Evolutionary conservation across 1,140 invertebrate species (phyloP).

Genomic region (Platorchestia sp.): DNA sequence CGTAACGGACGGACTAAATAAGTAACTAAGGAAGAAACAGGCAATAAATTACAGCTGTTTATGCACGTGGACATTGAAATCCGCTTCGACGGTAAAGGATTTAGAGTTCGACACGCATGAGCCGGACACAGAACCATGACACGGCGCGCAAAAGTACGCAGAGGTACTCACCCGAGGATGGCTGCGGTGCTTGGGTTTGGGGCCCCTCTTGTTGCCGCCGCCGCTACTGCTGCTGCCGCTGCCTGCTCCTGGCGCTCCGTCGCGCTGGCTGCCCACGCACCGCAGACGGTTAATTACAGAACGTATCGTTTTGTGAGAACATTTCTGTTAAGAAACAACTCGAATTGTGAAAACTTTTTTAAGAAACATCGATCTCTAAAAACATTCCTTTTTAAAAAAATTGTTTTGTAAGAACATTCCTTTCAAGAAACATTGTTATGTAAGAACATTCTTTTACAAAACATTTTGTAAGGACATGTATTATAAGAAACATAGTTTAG

Average conservation of each 20-base stretch:
- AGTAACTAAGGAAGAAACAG: no score
- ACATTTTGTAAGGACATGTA: neutral
- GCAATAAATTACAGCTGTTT: no score
- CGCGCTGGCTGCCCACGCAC: neutral
- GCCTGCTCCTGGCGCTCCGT: neutral
- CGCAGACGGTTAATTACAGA: no score
- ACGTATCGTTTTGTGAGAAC: neutral
- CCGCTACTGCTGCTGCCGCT: neutral
- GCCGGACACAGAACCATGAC: no score
- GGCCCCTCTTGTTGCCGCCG: slow-evolving; percentile 7
- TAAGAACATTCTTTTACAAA: neutral
- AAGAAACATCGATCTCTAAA: neutral
- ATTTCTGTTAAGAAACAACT: neutral
- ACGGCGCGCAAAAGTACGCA: no score
- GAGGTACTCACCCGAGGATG: slow-evolving; percentile 17
- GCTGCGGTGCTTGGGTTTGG: neutral
- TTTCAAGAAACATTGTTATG: neutral
- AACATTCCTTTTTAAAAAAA: no score
- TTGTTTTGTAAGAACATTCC: no score
- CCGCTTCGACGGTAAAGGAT: no score
- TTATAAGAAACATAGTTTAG: no score
- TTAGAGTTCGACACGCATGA: no score
- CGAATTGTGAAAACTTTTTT: neutral
- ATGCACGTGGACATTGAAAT: no score
- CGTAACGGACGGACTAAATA: no score